phyloP scores from a whole-genome alignment of 2,888 invertebrate species.

The Polia nebulosa region DNA sequence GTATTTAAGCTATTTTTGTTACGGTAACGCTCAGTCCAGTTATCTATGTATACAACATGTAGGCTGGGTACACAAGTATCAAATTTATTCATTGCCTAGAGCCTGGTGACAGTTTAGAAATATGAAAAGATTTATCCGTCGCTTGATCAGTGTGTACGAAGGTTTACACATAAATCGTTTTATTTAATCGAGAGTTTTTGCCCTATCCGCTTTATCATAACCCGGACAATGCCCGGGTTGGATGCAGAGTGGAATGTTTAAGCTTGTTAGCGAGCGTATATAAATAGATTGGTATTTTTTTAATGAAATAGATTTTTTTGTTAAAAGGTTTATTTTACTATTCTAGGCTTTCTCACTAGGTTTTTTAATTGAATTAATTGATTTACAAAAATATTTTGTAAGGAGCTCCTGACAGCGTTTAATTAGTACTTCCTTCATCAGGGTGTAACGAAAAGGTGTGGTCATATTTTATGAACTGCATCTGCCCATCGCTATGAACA shows the following conservation, averaged over 20 bases:
- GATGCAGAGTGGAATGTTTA: constrained; percentile 1
- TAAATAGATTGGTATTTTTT: not conserved
- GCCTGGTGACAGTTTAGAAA: constrained; percentile 36
- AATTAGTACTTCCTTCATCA: no score
- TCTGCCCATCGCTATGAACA: no score
- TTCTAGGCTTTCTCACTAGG: no score
- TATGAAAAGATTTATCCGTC: constrained; percentile 37
- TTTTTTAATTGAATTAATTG: no score
- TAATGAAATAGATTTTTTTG: not conserved
- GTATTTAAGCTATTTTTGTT: not conserved
- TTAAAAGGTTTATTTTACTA: not conserved
- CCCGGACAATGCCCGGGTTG: constrained; percentile 6
- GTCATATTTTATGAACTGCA: no score
- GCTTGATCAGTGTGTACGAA: constrained; percentile 26
- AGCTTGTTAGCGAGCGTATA: constrained; percentile 18
- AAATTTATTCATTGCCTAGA: constrained; percentile 51
- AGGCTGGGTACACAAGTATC: constrained; percentile 1
- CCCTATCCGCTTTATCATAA: constrained; percentile 7
- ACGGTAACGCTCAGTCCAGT: not conserved
- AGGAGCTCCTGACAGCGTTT: no score
- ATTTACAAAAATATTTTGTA: no score
- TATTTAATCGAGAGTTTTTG: constrained; percentile 27
- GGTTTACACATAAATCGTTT: constrained; percentile 38
- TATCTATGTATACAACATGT: constrained; percentile 10
- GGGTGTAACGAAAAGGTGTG: no score